These are phyloP conservation scores for Scaptomyza reducta DNA, from an alignment of 2,888 invertebrate species.

Conservation along the genomic window DNA sequence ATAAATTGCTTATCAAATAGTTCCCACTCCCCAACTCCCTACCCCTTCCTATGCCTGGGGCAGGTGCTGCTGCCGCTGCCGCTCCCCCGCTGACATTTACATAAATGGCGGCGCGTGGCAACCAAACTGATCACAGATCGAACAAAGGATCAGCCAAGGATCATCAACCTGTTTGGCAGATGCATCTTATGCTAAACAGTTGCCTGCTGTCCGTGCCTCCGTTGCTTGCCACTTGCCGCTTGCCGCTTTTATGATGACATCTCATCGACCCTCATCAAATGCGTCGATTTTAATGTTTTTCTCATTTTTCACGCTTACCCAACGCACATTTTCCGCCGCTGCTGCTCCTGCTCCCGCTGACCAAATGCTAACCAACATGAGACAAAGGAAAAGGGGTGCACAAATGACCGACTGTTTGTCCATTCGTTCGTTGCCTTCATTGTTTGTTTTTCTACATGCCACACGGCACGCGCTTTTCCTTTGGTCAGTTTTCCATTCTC, in stretches of 20 bases:
- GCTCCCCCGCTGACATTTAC: conserved; percentile 47
- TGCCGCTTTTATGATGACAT: conserved; percentile 56
- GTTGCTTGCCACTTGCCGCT: conserved; percentile 11
- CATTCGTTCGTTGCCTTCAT: conserved; percentile 9
- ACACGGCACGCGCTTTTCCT: conserved; percentile 59
- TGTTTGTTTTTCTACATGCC: conserved; percentile 31
- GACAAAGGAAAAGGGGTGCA: conserved; percentile 60
- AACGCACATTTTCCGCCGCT: conserved; percentile 51
- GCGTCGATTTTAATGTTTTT: conserved; percentile 69
- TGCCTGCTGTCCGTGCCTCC: conserved; percentile 17
- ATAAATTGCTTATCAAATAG: conserved; percentile 5
- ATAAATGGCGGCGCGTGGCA: conserved; percentile 66
- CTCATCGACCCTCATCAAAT: conserved; percentile 73
- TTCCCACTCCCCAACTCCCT: not conserved
- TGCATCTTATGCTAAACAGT: conserved; percentile 24
- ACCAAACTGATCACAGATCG: conserved; percentile 6
- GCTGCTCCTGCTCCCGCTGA: conserved; percentile 32
- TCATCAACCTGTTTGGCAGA: conserved; percentile 47
- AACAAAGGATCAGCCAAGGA: conserved; percentile 11
- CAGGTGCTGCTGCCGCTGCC: conserved; percentile 36
- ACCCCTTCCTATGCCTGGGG: not conserved
- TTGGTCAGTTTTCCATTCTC: conserved; percentile 32
- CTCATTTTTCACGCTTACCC: conserved; percentile 69
- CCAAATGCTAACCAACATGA: conserved; percentile 46
- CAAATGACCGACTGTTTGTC: conserved; percentile 18